These are phyloP conservation scores for Drosophila monieri DNA, from an alignment of 2,888 invertebrate species.

Conservation along the genomic window DNA sequence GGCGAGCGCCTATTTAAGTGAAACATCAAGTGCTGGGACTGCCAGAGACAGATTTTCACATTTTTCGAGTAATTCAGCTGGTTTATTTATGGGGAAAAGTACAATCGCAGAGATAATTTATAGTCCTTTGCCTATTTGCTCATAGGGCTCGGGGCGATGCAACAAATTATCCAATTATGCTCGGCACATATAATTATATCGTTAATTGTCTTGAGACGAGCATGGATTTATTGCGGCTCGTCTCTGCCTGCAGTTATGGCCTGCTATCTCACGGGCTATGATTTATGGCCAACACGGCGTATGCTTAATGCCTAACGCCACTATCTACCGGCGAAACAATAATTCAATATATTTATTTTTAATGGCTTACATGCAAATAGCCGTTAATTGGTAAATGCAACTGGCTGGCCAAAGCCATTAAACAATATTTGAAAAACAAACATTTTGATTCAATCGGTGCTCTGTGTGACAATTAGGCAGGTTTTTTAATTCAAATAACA, in stretches of 20 bases:
- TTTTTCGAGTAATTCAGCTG: conserved; percentile 22
- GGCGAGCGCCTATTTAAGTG: conserved; percentile 13
- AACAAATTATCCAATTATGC: conserved; percentile 49
- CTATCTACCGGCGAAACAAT: conserved; percentile 6
- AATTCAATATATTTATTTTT: conserved; percentile 39
- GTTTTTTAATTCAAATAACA: conserved; percentile 47
- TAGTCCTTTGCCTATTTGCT: conserved; percentile 16
- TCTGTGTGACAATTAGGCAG: conserved; percentile 26
- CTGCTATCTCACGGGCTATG: conserved; percentile 19
- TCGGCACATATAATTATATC: conserved; percentile 40
- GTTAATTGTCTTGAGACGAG: conserved; percentile 51
- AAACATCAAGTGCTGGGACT: conserved; percentile 16
- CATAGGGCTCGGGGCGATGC: conserved; percentile 50
- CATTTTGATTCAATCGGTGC: conserved; percentile 14
- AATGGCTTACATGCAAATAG: conserved; percentile 38
- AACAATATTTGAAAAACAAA: conserved; percentile 20
- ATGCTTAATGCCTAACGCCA: conserved; percentile 18
- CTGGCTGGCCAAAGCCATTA: conserved; percentile 25
- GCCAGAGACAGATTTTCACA: conserved; percentile 23
- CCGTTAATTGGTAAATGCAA: conserved; percentile 30
- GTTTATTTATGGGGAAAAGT: conserved; percentile 21
- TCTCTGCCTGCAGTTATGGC: conserved; percentile 22
- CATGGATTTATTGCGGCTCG: conserved; percentile 29
- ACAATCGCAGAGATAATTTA: conserved; percentile 54
- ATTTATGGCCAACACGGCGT: conserved; percentile 33